A percentile compares a stretch with the other conserved stretches of the same genome.
Evolutionary conservation across 2,113 vertebrate species (phyloP).

Genomic region (Protobothrops flavoviridis): DNA sequence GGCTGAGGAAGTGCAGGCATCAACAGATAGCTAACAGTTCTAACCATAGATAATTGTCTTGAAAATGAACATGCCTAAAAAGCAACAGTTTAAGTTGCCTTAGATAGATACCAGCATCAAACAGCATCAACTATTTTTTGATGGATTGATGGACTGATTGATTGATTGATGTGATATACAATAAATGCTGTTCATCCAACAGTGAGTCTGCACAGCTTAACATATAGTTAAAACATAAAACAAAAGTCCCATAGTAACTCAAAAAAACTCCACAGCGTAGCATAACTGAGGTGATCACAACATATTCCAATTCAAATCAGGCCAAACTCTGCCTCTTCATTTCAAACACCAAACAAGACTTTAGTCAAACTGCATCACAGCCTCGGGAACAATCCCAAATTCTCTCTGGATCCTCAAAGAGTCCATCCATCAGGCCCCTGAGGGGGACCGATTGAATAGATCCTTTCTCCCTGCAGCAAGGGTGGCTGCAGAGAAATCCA

Average conservation of each 20-base stretch:
- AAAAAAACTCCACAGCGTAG: not conserved
- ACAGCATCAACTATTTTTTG: not conserved
- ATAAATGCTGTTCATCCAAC: not conserved
- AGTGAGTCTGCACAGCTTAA: not conserved
- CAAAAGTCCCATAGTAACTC: not conserved
- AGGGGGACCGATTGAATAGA: not conserved
- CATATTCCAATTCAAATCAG: not conserved
- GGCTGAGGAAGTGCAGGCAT: too few species aligned
- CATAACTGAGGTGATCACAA: not conserved
- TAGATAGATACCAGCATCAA: not conserved
- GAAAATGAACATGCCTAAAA: not conserved
- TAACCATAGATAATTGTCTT: not conserved
- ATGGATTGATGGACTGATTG: too few species aligned
- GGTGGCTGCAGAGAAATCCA: not conserved
- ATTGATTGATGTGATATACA: not conserved
- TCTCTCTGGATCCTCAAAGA: not conserved
- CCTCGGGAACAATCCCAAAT: not conserved
- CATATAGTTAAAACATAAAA: not conserved
- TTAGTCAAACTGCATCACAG: not conserved
- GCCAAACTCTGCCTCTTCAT: not conserved
- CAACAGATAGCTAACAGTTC: not conserved
- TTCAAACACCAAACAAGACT: not conserved
- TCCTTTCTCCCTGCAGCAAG: not conserved
- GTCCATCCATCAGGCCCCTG: not conserved
- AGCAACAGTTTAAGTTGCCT: not conserved